Percentiles rank a stretch among this genome's conserved stretches.
Evolutionary conservation across 2,888 invertebrate species (phyloP).

Genomic region (Dermolepida albohirtum): DNA sequence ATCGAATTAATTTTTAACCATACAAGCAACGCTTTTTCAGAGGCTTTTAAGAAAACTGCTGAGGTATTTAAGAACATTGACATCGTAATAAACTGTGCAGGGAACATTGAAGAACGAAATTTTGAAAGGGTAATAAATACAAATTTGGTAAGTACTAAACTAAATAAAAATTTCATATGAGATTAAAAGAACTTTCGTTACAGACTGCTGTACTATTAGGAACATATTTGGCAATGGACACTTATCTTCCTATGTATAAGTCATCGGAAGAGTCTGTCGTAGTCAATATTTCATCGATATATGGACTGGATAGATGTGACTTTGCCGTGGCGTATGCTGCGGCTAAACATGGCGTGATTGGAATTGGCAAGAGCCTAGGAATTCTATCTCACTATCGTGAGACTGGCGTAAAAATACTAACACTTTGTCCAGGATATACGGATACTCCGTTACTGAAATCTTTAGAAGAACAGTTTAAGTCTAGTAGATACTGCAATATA

Average conservation of each 20-base stretch:
- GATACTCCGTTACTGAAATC: constrained; percentile 6
- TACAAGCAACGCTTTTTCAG: neutral
- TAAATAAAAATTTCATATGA: no score
- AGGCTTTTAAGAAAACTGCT: constrained; percentile 32
- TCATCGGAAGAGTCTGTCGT: constrained; percentile 13
- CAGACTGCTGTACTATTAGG: constrained; percentile 19
- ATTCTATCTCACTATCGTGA: neutral
- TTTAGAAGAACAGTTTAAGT: neutral
- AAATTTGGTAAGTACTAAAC: constrained; percentile 13
- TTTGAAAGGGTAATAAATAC: constrained; percentile 75
- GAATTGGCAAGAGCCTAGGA: constrained; percentile 4
- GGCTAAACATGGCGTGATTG: constrained; percentile 30
- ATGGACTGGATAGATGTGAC: constrained; percentile 13
- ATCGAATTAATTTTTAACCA: no score
- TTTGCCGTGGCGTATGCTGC: constrained; percentile 8
- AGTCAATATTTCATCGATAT: constrained; percentile 33
- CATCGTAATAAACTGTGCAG: constrained; percentile 72
- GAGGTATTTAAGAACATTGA: constrained; percentile 27
- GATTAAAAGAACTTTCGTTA: neutral
- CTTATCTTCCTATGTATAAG: constrained; percentile 30
- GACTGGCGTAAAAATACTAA: constrained; percentile 13
- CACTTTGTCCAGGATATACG: constrained; percentile 29
- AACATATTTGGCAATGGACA: constrained; percentile 19
- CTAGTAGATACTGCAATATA: constrained; percentile 27
- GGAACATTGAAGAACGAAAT: constrained; percentile 78